Evolutionary conservation across 2,888 invertebrate genomes (phyloP), one percentile per base, ranked within the genome.

Genomic region (Eumacrocentrus americanus): DNA sequence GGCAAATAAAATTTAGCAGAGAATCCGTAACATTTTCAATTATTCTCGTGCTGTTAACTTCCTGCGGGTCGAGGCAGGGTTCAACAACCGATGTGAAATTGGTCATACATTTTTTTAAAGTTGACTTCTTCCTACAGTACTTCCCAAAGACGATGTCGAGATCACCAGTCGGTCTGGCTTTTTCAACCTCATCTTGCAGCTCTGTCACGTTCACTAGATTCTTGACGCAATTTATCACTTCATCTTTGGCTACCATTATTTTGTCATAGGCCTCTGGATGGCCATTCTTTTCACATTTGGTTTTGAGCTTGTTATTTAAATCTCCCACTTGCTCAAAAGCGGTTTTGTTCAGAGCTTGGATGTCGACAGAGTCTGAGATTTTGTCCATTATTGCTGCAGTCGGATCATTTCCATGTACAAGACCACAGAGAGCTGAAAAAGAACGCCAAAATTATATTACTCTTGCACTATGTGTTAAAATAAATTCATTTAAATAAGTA

Each of bases 1-100:
- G 88, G 74, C 93, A 93, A 20, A 90, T 82, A 74, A 93, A 93
- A 66, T 88, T 86, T 0, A 89, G 82, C 0, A 92, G 81, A 64
- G 89, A 89, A 35, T 88, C 85, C 0, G 91, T 84, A 35, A 91
- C 86, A 67, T 90, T 89, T 72, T 87, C 81, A 0, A 89, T 77
- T 0, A 86, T 85, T 61, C 86, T 84, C 48, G 88, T 83, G 56
- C 85, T 87, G 1, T 84, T 83, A 50, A 83, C 84, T 72, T 92
- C 92, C 0, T 85, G 81, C 0, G 79, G 74, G 0, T 86, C 83
- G 59, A 92, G 81, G 70, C 92, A 93, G 0, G 85, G 84, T 67
- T 87, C 84, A 1, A 89, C 70, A 2, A 85, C 83, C 0, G 78
- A 71, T 0, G 86, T 83, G 51, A 89, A 84, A 7, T 82, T 83